Conservation (phyloP, 2,888 invertebrate genomes). For the Cyclophora punctaria region DNA sequence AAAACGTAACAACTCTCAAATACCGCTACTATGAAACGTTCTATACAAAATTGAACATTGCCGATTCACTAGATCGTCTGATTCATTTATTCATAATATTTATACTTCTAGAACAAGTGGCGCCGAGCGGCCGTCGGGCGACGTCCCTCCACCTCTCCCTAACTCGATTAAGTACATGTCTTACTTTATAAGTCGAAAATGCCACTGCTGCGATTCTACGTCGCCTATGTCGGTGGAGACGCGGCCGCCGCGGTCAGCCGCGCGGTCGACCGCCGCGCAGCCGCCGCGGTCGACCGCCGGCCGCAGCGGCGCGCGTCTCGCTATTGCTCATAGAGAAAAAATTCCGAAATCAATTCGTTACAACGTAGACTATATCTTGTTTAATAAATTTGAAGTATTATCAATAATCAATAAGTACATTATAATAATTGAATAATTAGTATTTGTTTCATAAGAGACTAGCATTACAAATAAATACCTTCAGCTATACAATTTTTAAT, state of each 20-base stretch:
- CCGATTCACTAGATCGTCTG: constrained; percentile 66
- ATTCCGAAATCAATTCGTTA: constrained; percentile 72
- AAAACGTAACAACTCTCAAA: constrained; percentile 70
- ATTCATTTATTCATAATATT: constrained; percentile 41
- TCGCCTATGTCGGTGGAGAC: constrained; percentile 46
- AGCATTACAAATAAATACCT: constrained; percentile 75
- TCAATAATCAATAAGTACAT: constrained; percentile 75
- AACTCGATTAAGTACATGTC: constrained; percentile 67
- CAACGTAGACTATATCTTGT: constrained; percentile 72
- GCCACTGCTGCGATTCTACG: constrained; percentile 70
- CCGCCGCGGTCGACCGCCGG: constrained; percentile 1
- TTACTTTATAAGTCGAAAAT: constrained; percentile 69
- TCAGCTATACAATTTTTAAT: constrained; percentile 74
- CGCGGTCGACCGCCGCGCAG: constrained; percentile 3
- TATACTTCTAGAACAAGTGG: constrained; percentile 58
- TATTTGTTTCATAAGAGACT: constrained; percentile 75
- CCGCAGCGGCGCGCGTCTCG: constrained; percentile 26
- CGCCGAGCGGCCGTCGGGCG: constrained; percentile 52
- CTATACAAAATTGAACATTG: constrained; percentile 75
- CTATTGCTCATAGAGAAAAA: constrained; percentile 68
- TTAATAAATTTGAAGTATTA: constrained; percentile 74
- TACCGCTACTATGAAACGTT: constrained; percentile 72
- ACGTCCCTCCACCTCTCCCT: constrained; percentile 41
- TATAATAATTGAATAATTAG: constrained; percentile 76
- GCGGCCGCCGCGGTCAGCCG: constrained; percentile 5